Evolutionary conservation across 2,113 vertebrate species (phyloP).

Genomic region (Indicator maculatus): DNA sequence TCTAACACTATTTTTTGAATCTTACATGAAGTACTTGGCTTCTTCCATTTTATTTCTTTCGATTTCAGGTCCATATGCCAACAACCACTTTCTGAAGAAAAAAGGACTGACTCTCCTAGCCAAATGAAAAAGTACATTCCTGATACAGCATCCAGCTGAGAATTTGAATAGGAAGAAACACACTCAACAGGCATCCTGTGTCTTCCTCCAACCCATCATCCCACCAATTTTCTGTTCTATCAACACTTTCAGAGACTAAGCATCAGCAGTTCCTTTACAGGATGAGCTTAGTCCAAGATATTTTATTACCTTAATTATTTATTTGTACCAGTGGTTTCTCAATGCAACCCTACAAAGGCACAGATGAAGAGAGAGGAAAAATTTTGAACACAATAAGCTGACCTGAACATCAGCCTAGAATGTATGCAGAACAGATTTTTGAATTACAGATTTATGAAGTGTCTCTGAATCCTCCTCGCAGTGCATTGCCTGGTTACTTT

Average conservation of each 20-base stretch:
- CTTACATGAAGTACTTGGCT: constrained; percentile 61
- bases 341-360: not conserved
- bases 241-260: not conserved
- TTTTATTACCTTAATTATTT: constrained; percentile 23
- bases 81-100: constrained; percentile 52
- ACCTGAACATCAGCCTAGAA: constrained; percentile 15
- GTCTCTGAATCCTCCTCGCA: not conserved
- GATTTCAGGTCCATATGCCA: constrained; percentile 48
- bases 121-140: constrained; percentile 56
- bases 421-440: not conserved
- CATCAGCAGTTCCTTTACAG: constrained; percentile 20
- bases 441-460: constrained; percentile 13
- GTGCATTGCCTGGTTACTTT: not conserved
- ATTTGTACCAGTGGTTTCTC: not conserved
- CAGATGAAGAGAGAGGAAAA: not conserved
- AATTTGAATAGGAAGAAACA: constrained; percentile 54
- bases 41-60: constrained; percentile 47
- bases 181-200: constrained; percentile 30
- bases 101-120: not conserved
- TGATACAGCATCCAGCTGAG: constrained; percentile 49
- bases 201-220: constrained; percentile 44
- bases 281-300: not conserved
- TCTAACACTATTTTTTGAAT: constrained; percentile 27
- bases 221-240: constrained; percentile 38
- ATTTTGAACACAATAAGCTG: not conserved